phyloP scores from a whole-genome alignment of 2,797 vertebrate genomes.

The Myotis myotis region DNA sequence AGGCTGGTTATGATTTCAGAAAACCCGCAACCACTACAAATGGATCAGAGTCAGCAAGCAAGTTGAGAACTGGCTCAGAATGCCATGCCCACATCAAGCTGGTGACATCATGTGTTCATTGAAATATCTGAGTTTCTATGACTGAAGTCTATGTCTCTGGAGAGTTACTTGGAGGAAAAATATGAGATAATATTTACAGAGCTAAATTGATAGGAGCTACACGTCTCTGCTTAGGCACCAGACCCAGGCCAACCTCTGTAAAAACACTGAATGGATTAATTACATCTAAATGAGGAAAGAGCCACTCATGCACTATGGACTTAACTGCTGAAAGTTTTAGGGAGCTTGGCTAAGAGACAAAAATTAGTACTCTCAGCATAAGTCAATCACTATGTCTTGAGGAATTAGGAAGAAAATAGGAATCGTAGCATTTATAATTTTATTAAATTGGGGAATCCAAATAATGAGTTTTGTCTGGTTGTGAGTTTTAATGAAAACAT shows the following conservation, averaged over 20 bases:
- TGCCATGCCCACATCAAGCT: background rate
- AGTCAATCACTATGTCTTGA: background rate
- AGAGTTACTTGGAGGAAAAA: background rate
- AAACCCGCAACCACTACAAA: background rate
- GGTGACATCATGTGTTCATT: background rate
- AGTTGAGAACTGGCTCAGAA: background rate
- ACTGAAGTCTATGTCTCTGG: background rate
- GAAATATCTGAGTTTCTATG: background rate
- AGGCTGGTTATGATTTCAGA: background rate
- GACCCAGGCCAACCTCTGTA: background rate
- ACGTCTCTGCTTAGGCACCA: background rate
- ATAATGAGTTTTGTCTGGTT: conserved; percentile 2
- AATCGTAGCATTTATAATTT: conserved; percentile 28
- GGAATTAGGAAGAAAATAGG: background rate
- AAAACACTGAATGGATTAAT: background rate
- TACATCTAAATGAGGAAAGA: background rate
- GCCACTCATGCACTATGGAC: background rate
- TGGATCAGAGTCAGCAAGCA: background rate
- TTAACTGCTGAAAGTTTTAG: background rate
- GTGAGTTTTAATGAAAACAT: conserved; percentile 4
- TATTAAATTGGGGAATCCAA: background rate
- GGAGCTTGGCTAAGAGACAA: background rate
- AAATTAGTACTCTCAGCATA: background rate
- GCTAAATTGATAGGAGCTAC: background rate
- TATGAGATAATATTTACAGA: background rate